Base-by-base conservation (phyloP, 2,888 invertebrate genomes). In the Platycnemis pennipes region DNA sequence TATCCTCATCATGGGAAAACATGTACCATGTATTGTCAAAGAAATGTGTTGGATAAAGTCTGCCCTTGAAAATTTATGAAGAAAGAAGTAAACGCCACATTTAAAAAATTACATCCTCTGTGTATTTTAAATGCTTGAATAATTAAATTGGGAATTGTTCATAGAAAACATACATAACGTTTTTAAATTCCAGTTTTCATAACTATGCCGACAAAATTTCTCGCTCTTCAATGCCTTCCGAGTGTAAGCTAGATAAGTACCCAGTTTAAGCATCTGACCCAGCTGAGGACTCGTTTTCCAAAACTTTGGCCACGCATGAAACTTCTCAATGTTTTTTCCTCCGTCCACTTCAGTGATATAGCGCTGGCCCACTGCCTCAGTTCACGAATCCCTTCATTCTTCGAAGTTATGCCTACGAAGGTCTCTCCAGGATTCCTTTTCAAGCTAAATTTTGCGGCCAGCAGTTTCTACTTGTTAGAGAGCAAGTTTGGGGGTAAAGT, bases 391-490 rank as follows among this genome's bases (percentile, higher is more conserved):
- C 26, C 63, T 49, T 19, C 13, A 63, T 8, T 63, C 63, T 26
- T 19, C 63, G 22, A 22, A 63, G 63, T 19, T 87, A 2, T 46
- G 46, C 22, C 44, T 4, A 8, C 86, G 85, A n/a, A n/a, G n/a
- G n/a, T n/a, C n/a, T 19, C 86, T 7, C 44, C 42, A 26, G 22
- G 26, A 44, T 22, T 19, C 86, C 44, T 42, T 86, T 44, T 16
- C 4, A 44, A 44, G 42, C 16, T 44, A 42, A 26, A 86, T 44
- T 42, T 26, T 26, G 19, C 42, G 44, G 44, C 45, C 44, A 87
- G 45, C 45, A 44, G 87, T 87, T 87, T 87, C 87, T 11, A 46
- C 87, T 87, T 87, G 87, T 87, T 87, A 87, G 87, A 45, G 45
- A 87, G 26, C 45, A 87, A 44, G 45, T 87, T 87, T 46, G 42